phyloP scores from a whole-genome alignment of 2,113 vertebrate genomes.

The Platichthys flesus region DNA sequence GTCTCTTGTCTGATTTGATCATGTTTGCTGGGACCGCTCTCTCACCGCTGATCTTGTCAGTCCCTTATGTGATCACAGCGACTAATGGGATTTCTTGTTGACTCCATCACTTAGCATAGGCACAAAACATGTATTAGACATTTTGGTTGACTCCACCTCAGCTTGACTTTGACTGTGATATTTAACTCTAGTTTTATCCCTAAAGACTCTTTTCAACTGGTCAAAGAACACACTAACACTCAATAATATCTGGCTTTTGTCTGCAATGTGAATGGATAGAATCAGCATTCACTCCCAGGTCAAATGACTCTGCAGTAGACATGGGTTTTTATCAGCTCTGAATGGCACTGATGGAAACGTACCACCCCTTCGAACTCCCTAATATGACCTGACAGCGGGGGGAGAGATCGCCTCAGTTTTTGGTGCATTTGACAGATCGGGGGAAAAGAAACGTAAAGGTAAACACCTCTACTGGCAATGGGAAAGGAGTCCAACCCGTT shows the following conservation, averaged over 20 bases:
- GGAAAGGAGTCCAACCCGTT: no score
- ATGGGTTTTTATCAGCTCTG: no score
- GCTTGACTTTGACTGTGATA: no score
- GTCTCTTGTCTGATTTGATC: conserved; percentile 16
- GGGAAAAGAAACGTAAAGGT: no score
- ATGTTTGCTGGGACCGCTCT: conserved; percentile 1
- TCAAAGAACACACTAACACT: not conserved
- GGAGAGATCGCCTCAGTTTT: no score
- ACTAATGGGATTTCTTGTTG: not conserved
- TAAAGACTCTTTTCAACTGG: not conserved
- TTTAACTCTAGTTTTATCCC: no score
- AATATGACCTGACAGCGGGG: no score
- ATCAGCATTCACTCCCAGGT: not conserved
- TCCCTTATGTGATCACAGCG: not conserved
- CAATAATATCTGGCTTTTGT: not conserved
- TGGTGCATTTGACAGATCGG: no score
- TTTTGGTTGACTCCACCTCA: not conserved
- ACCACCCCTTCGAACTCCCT: no score
- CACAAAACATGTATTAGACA: conserved; percentile 10
- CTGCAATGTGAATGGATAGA: not conserved
- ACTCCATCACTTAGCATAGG: conserved; percentile 1
- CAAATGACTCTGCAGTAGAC: no score
- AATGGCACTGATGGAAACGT: no score
- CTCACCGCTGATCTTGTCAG: not conserved
- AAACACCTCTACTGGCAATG: no score